Evolutionary conservation across 1,140 invertebrate genomes (phyloP), one percentile per base, ranked within the genome.

Genomic region (Cotesia chilonis): DNA sequence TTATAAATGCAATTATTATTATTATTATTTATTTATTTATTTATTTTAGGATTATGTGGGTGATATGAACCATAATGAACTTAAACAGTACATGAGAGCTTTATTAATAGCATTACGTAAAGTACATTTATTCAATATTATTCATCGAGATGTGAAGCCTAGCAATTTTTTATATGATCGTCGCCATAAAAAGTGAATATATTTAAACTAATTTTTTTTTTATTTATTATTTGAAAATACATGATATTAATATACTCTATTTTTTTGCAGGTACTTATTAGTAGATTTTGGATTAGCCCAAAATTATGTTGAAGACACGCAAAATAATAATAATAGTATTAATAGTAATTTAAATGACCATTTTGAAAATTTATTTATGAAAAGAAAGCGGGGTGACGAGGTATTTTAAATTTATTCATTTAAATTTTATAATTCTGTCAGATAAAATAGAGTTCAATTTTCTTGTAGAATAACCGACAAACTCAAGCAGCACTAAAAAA

Each of bases 141-240:
- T 98, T 75, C 96, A 98, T 83, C 88, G 96, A 76, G 96, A 98
- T 83, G 90, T 98, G n/a, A 97, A 97, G 87, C 95, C 96, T 4
- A 94, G 91, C 82, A 98, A 98, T 87, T 97, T 97, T 83, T 88
- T 97, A 1, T 97, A 95, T 80, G 92, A 96, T 84, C 87, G 94
- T 38, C 86, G 88, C n/a, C 90, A 90, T 64, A 91, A 90, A 84
- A 90, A 90, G 92, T 94, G 88, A 89, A 83, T 87, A 59, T 67
- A 66, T 76, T 36, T 74, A 41, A 59, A 63, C 63, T 72, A 52
- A 5, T 41, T 41, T 41, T 41, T 41, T 5, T 41, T 41, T 41
- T 5, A 7, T 41, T 41, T 41, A 47, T 6, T 9, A 10, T 47
- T 47, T 2, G 17, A 17, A 17, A 17, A 9, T 0, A 10, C 2